A percentile compares a stretch with the other conserved stretches of the same genome.
Evolutionary conservation across 2,113 vertebrate species (phyloP).

Genomic region (Esox niger): DNA sequence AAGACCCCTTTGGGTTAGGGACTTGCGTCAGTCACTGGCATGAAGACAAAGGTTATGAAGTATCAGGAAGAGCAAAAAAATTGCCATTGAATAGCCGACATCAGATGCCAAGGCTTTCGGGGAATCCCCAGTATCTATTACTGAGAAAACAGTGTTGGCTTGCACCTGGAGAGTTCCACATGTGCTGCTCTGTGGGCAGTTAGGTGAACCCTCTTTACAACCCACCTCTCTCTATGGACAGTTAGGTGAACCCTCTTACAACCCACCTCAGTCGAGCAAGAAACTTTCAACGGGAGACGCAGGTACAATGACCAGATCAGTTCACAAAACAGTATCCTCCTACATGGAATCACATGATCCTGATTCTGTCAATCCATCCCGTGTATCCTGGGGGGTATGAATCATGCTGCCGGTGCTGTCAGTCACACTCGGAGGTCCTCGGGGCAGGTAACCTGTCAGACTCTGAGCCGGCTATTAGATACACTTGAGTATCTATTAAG

Average conservation of each 20-base stretch:
- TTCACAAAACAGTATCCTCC: background rate
- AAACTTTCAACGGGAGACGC: background rate
- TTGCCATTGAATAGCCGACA: too few relatives aligned
- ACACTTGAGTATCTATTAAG: constrained; percentile 9
- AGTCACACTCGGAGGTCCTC: constrained; percentile 5
- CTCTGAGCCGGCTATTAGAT: constrained; percentile 14
- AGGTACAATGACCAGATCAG: background rate
- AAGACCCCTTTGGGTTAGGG: background rate
- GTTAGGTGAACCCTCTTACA: background rate
- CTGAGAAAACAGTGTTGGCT: background rate
- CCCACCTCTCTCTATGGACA: too few relatives aligned
- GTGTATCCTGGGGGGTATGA: background rate
- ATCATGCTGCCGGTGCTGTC: constrained; percentile 2
- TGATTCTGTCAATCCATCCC: background rate
- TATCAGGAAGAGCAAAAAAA: too few relatives aligned
- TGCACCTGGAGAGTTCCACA: too few relatives aligned
- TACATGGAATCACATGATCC: background rate
- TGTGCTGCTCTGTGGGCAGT: too few relatives aligned
- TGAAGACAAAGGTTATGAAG: too few relatives aligned
- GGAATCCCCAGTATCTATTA: background rate
- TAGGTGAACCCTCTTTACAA: too few relatives aligned
- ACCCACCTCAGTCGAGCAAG: background rate
- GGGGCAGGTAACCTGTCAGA: constrained; percentile 5
- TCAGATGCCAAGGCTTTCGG: too few relatives aligned
- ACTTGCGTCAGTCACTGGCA: background rate